Percentiles rank a stretch among this genome's conserved stretches.
phyloP scores from a whole-genome alignment of 1,140 invertebrate species.

The Pygmarrhopalites habei region DNA sequence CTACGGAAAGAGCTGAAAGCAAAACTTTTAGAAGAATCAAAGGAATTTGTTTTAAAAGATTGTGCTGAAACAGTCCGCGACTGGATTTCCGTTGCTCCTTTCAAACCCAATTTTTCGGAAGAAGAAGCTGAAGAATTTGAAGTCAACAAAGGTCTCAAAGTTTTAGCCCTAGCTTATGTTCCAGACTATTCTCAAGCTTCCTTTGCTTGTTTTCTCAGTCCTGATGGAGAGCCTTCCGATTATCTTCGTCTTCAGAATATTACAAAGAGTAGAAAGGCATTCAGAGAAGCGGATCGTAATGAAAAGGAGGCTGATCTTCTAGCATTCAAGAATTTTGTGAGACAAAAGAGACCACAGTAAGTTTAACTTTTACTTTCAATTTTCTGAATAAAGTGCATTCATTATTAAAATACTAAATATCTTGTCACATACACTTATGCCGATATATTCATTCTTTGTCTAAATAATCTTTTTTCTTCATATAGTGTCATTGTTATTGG shows the following conservation, averaged over 20 bases:
- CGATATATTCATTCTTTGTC: too few species aligned
- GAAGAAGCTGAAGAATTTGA: conserved; percentile 88
- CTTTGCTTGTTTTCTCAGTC: conserved; percentile 76
- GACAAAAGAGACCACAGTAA: conserved; percentile 89
- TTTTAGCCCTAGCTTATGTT: conserved; percentile 81
- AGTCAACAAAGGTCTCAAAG: conserved; percentile 70
- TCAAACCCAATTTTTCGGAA: conserved; percentile 62
- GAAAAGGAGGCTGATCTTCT: conserved; percentile 73
- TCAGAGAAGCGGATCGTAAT: conserved; percentile 60
- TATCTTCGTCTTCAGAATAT: conserved; percentile 79
- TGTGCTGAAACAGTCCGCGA: conserved; percentile 80
- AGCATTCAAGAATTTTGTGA: conserved; percentile 76
- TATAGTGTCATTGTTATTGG: conserved; percentile 81
- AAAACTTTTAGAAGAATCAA: conserved; percentile 75
- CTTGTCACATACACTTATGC: too few species aligned
- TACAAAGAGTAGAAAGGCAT: conserved; percentile 70
- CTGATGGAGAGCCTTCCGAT: conserved; percentile 79
- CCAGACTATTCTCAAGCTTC: conserved; percentile 78
- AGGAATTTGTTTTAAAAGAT: conserved; percentile 76
- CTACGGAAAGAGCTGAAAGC: conserved; percentile 78
- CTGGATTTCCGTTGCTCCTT: conserved; percentile 86
- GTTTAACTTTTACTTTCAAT: too few species aligned
- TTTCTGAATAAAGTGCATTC: too few species aligned
- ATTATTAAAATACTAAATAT: too few species aligned
- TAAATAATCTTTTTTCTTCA: too few species aligned